phyloP scores from a whole-genome alignment of 2,888 invertebrate species.

The Petrolisthes manimaculis region DNA sequence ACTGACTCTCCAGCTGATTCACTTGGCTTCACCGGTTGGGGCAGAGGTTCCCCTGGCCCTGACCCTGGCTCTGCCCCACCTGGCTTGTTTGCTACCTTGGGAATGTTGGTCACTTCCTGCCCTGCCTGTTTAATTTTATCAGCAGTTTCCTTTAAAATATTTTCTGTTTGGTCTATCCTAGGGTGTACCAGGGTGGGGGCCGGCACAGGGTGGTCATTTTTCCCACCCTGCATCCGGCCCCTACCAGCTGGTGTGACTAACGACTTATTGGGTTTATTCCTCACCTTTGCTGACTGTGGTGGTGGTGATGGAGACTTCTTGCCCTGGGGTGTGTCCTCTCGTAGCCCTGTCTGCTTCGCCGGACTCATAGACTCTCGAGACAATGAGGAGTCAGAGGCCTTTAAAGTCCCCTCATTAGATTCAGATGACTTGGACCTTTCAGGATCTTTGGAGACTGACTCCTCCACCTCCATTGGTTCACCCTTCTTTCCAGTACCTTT shows the following conservation, averaged over 20 bases:
- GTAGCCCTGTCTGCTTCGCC: conserved; percentile 26
- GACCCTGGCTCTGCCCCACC: not conserved
- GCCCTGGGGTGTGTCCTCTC: conserved; percentile 21
- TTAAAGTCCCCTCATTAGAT: conserved; percentile 46
- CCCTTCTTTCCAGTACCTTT: not conserved
- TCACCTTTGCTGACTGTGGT: conserved; percentile 34
- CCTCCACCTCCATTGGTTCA: conserved; percentile 36
- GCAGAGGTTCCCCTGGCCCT: not conserved
- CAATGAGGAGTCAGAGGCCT: conserved; percentile 57
- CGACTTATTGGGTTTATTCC: conserved; percentile 44
- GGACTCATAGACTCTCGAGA: conserved; percentile 57
- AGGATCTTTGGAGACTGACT: not conserved
- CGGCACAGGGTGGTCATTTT: conserved; percentile 15
- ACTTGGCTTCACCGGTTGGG: conserved; percentile 13
- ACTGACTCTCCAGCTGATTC: conserved; percentile 44
- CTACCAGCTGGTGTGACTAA: conserved; percentile 45
- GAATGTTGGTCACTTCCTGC: conserved; percentile 10
- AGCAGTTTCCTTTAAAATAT: conserved; percentile 57
- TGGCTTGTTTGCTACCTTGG: conserved; percentile 9
- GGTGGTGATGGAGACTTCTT: conserved; percentile 49
- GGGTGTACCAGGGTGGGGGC: conserved; percentile 14
- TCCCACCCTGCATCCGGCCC: conserved; percentile 18
- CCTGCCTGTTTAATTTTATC: conserved; percentile 55
- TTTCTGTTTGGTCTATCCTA: conserved; percentile 44
- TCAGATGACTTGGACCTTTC: conserved; percentile 18